A percentile compares a stretch with the other conserved stretches of the same genome.
These are phyloP conservation scores for Chaetophractus vellerosus DNA, from an alignment of 2,797 vertebrate genomes.

Conservation along the genomic window DNA sequence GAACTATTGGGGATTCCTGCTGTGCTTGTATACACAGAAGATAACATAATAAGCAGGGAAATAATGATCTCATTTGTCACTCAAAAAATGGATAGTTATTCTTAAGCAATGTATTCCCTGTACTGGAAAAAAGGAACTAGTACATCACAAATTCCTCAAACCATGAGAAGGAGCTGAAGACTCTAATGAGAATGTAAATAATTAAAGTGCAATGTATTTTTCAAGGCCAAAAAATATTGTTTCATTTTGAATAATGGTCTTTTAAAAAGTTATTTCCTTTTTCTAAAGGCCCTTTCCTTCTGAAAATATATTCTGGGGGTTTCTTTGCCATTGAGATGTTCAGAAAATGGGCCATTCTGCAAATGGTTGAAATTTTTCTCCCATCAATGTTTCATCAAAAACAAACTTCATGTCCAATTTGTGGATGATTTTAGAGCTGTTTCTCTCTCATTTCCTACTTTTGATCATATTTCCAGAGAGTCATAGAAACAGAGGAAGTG, in stretches of 20 bases:
- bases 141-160: neutral
- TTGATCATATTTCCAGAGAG: neutral
- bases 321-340: conserved; percentile 45
- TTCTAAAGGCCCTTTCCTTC: neutral
- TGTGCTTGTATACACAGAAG: neutral
- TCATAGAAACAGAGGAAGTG: neutral
- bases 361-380: conserved; percentile 24
- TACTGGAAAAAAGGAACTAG: neutral
- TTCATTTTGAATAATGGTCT: neutral
- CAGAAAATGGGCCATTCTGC: conserved; percentile 15
- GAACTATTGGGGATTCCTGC: neutral
- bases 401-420: neutral
- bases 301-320: conserved; percentile 11
- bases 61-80: neutral
- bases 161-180: neutral
- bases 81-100: neutral
- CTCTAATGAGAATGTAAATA: neutral
- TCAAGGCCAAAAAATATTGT: neutral
- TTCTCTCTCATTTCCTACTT: neutral
- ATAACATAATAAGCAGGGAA: neutral
- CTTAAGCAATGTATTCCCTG: neutral
- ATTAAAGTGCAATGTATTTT: neutral
- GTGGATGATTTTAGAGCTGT: neutral
- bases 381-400: neutral
- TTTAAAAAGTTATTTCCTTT: conserved; percentile 47